Base-by-base conservation (phyloP, 2,113 vertebrate genomes). In the Conger conger region DNA sequence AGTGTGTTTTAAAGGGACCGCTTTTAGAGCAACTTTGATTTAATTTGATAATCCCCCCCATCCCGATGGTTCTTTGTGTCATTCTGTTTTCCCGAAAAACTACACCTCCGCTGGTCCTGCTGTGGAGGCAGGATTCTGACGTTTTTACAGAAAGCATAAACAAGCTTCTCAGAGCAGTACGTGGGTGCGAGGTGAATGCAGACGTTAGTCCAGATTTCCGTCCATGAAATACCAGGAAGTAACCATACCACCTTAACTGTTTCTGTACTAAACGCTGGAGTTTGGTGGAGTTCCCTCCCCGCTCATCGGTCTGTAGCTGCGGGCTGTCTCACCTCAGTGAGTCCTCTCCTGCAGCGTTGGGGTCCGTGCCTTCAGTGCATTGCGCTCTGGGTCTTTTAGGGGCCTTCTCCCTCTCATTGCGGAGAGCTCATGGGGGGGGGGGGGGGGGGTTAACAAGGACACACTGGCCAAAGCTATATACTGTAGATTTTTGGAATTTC, bases 1-100 rank as follows among this genome's bases (percentile, higher is more conserved):
- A 87, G 76, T 84, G 68, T 77, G 90, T 86, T 79, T 45, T 82
- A 86, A 91, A 90, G 84, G 68, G 86, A 89, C 84, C 79, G n/a
- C 18, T 50, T 45, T 50, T 20, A 35, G 30, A 82, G 80, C 42
- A 57, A 54, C 68, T 27, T 63, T n/a, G 33, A 73, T n/a, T 68
- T 73, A 20, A 76, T 40, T 45, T 33, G 37, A 68, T 82, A 0
- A 23, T 42, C 27, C 57, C 0, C 18, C 27, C 38, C 54, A 30
- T 33, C 23, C 81, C 80, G 33, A n/a, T 82, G 17, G 36, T 81
- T 84, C 6, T 81, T 68, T 17, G 68, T 42, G 63, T 84, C 42
- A 42, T 60, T 42, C 42, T 15, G 76, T 23, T 85, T 18, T 45
- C 1, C 79, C 11, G 50, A 30, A 16, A 63, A 3, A 18, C 53